Evolutionary conservation across 2,888 invertebrate species (phyloP).

Genomic region (Leptothorax acervorum): DNA sequence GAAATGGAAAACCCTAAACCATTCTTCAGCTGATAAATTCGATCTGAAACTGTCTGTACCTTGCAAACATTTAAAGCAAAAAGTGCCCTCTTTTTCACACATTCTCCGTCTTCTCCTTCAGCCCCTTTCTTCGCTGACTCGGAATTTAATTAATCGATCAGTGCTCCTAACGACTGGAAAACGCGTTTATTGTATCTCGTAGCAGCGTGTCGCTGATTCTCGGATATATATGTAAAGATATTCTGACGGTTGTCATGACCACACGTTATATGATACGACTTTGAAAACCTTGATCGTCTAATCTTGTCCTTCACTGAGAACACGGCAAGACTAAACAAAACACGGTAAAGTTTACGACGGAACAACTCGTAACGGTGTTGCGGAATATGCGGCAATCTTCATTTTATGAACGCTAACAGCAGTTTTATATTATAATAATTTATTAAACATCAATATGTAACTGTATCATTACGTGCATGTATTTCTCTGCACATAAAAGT

Average conservation of each 20-base stretch:
- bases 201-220: not conserved
- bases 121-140: not conserved
- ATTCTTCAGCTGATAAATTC: not conserved
- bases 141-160: constrained; percentile 28
- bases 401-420: not conserved
- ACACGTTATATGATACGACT: not conserved
- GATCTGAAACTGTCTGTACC: not conserved
- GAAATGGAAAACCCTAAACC: not conserved
- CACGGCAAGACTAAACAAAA: not conserved
- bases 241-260: not conserved
- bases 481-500: not conserved
- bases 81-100: not conserved
- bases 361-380: not conserved
- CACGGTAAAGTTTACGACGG: not conserved
- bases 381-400: not conserved
- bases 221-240: not conserved
- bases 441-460: not conserved
- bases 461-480: not conserved
- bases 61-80: constrained; percentile 2
- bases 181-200: not conserved
- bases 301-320: not conserved
- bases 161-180: not conserved
- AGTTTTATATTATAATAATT: not conserved
- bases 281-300: not conserved
- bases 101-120: not conserved